phyloP scores from a whole-genome alignment of 2,113 vertebrate species.

The Neogobius melanostomus region DNA sequence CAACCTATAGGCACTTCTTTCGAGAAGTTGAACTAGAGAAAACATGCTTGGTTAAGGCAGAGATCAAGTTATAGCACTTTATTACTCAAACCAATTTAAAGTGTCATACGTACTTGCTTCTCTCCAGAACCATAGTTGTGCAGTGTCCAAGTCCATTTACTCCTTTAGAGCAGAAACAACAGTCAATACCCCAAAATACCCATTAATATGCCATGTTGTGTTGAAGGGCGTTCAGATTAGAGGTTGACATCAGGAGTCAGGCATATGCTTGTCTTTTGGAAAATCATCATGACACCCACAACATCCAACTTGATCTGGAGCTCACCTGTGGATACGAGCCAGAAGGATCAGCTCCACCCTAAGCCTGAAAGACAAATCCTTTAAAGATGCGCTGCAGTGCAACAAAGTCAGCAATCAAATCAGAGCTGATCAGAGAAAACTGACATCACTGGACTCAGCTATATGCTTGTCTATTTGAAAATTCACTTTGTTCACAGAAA shows the following conservation, averaged over 20 bases:
- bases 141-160: no score
- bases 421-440: slow-evolving; percentile 9
- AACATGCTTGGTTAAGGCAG: no score
- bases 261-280: slow-evolving; percentile 69
- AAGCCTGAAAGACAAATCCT: background rate
- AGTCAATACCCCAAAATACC: background rate
- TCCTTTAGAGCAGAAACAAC: no score
- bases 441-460: slow-evolving; percentile 59
- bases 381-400: background rate
- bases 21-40: no score
- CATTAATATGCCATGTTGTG: rapidly evolving
- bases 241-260: slow-evolving; percentile 67
- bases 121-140: no score
- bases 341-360: background rate
- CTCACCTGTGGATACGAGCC: background rate
- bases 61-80: no score
- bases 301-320: background rate
- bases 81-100: no score
- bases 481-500: slow-evolving; percentile 31
- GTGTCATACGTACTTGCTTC: no score
- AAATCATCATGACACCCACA: slow-evolving; percentile 22
- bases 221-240: slow-evolving; percentile 43
- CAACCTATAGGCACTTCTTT: no score
- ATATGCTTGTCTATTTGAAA: slow-evolving; percentile 69
- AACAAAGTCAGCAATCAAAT: background rate